A percentile compares a stretch with the other conserved stretches of the same genome.
Conservation (phyloP, 1,140 invertebrate genomes). For the Apis cerana region DNA sequence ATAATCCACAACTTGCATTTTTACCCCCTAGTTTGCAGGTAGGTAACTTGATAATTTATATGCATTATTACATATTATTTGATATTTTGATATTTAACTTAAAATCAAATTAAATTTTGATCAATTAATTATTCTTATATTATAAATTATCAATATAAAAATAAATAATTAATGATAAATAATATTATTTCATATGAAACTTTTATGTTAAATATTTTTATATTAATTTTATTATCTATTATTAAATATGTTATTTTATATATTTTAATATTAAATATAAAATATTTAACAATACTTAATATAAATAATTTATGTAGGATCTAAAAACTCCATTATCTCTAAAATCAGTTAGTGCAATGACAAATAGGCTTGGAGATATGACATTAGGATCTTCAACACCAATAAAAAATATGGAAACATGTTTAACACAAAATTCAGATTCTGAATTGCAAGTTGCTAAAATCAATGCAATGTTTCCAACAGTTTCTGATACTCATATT, state of each 20-base stretch:
- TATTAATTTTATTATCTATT: background rate
- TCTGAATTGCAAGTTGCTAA: conserved; percentile 88
- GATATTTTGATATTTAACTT: conserved; percentile 3
- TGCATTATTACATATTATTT: background rate
- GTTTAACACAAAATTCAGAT: conserved; percentile 83
- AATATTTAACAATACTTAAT: background rate
- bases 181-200: background rate
- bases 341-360: conserved; percentile 78
- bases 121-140: background rate
- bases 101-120: background rate
- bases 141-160: background rate
- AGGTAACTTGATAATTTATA: conserved; percentile 53
- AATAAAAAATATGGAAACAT: conserved; percentile 85
- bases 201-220: background rate
- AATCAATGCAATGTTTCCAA: conserved; percentile 95
- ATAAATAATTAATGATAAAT: too few species aligned
- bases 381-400: conserved; percentile 77
- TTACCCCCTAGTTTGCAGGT: conserved; percentile 80
- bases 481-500: conserved; percentile 93
- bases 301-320: conserved; percentile 72
- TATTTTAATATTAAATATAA: background rate
- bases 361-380: conserved; percentile 78
- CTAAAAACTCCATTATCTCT: conserved; percentile 80
- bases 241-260: background rate
- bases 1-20: conserved; percentile 81